Evolutionary conservation across 1,140 invertebrate species (phyloP).

Genomic region (Zaprionus davidi): DNA sequence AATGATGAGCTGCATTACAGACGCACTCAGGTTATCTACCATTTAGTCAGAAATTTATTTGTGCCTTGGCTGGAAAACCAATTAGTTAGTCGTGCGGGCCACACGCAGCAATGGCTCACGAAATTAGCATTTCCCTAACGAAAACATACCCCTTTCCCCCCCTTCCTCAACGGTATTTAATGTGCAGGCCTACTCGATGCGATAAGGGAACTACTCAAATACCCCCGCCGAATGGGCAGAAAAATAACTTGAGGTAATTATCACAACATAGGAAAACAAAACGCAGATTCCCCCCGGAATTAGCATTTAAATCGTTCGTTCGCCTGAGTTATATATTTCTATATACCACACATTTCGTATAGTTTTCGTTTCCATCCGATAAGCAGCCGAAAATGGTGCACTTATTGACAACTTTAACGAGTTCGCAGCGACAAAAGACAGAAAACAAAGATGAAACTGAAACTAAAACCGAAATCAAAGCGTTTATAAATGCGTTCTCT

Average conservation of each 20-base stretch:
- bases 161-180: slow-evolving; percentile 78
- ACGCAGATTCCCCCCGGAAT: slow-evolving; percentile 52
- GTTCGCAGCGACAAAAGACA: slow-evolving; percentile 45
- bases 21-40: slow-evolving; percentile 61
- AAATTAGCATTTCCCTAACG: slow-evolving; percentile 74
- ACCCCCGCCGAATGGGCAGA: background rate
- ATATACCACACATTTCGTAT: slow-evolving; percentile 29
- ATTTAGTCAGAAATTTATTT: slow-evolving; percentile 79
- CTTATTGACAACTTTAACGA: slow-evolving; percentile 83
- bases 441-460: slow-evolving; percentile 32
- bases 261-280: slow-evolving; percentile 79
- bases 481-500: slow-evolving; percentile 65
- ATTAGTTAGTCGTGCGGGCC: slow-evolving; percentile 71
- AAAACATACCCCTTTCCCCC: slow-evolving; percentile 34
- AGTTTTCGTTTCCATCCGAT: slow-evolving; percentile 41
- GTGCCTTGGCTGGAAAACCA: slow-evolving; percentile 55
- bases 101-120: slow-evolving; percentile 47
- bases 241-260: slow-evolving; percentile 73
- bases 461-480: slow-evolving; percentile 32
- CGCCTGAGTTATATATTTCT: slow-evolving; percentile 41
- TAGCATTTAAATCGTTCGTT: slow-evolving; percentile 73
- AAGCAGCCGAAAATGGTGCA: slow-evolving; percentile 80
- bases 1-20: slow-evolving; percentile 3
- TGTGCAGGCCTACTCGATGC: slow-evolving; percentile 49
- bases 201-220: slow-evolving; percentile 61